Evolutionary conservation across 2,888 invertebrate genomes (phyloP), one percentile per base, ranked within the genome.

Genomic region (Aporophyla nigra): DNA sequence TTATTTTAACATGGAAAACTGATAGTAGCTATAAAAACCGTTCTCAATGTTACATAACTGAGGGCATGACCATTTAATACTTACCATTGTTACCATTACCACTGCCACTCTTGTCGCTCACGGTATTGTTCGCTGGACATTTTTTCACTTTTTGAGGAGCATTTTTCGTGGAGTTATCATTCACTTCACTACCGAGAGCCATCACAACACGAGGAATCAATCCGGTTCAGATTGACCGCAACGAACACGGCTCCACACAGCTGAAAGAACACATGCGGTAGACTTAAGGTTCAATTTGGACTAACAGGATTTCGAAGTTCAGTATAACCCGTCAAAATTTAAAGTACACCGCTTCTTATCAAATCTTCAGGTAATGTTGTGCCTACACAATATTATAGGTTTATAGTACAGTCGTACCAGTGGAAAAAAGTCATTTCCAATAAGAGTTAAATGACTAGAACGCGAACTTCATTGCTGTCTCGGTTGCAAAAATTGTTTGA

Each of bases 131-230:
- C 80, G 94, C 91, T 84, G 95, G 94, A 87, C 94, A 95, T 95
- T 96, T 96, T 96, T 96, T 97, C 95, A 97, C 96, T 95, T 97
- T 97, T 89, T 95, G 94, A 73, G 95, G 89, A 87, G 93, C 89
- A 93, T 94, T 95, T 95, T 96, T 96, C 83, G 95, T 88, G 90
- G 94, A 93, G 93, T 95, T 96, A 93, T 96, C 96, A 95, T 95
- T 96, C 97, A 97, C 97, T 96, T 97, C 97, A 97, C 97, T 95
- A 94, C 96, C 97, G 92, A 97, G 96, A 95, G 97, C 97, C 97
- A 97, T 97, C 96, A 97, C 97, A 97, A 97, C 95, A 97, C 96
- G 95, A 96, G 94, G 93, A 95, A 95, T 94, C 94, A 95, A 95
- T 95, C 95, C 94, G 92, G 93, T 93, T 95, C 92, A 93, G 94